phyloP scores from a whole-genome alignment of 2,888 invertebrate species.

The Mellilla xanthometata region DNA sequence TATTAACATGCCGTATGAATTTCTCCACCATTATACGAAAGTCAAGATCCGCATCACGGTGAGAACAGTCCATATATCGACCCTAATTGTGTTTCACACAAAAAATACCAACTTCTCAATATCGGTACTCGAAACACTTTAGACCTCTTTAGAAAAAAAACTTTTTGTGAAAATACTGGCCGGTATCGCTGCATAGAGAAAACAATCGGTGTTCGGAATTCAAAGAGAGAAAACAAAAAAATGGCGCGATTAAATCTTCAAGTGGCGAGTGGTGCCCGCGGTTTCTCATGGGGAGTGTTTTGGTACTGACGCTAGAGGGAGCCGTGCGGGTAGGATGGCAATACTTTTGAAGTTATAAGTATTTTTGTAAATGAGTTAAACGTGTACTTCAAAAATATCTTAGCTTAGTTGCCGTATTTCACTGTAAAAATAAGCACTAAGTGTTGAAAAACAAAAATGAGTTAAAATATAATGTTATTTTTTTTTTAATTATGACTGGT shows the following conservation, averaged over 20 bases:
- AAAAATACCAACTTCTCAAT: conserved; percentile 61
- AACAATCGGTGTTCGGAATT: conserved; percentile 62
- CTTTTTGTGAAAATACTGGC: conserved; percentile 57
- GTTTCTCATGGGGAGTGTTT: conserved; percentile 81
- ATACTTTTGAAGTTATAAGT: no score
- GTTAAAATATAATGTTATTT: no score
- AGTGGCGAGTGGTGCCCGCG: conserved; percentile 63
- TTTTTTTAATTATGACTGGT: no score
- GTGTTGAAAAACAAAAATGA: no score
- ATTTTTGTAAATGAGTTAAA: no score
- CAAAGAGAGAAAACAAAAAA: conserved; percentile 67
- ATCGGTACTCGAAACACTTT: conserved; percentile 65
- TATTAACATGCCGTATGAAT: conserved; percentile 8
- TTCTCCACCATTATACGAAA: conserved; percentile 23
- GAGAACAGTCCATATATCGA: conserved; percentile 43
- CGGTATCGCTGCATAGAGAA: conserved; percentile 47
- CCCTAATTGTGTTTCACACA: conserved; percentile 50
- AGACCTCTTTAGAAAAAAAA: conserved; percentile 50
- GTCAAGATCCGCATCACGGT: conserved; percentile 42
- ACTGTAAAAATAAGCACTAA: no score
- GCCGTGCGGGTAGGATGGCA: conserved; percentile 40
- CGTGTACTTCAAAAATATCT: no score
- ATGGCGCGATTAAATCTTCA: conserved; percentile 78
- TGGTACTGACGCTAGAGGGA: conserved; percentile 76
- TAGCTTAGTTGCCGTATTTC: no score